Percentiles rank a stretch among this genome's conserved stretches.
These are phyloP conservation scores for Aricia agestis DNA, from an alignment of 1,140 invertebrate species.

Conservation along the genomic window DNA sequence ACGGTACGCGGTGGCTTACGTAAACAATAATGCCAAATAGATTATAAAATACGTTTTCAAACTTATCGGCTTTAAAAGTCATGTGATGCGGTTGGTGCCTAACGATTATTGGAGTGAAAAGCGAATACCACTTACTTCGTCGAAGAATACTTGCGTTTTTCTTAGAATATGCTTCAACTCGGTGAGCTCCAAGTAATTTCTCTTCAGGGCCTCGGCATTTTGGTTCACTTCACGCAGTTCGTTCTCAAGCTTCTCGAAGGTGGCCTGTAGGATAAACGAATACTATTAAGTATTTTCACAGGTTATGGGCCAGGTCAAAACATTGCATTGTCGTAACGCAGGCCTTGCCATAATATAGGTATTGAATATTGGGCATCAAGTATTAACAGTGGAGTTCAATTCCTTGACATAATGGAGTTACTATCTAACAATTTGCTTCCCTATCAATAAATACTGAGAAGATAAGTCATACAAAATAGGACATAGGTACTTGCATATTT, in stretches of 20 bases:
- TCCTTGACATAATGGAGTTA: too few species aligned
- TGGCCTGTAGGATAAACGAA: conserved; percentile 80
- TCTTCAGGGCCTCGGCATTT: conserved; percentile 97
- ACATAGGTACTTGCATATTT: too few species aligned
- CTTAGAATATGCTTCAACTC: conserved; percentile 97
- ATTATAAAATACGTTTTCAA: conserved; percentile 29
- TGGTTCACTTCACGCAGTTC: conserved; percentile 98
- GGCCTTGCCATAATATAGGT: too few species aligned
- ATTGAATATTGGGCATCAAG: too few species aligned
- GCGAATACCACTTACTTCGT: conserved; percentile 86
- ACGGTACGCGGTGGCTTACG: conserved; percentile 32
- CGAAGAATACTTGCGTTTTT: conserved; percentile 98
- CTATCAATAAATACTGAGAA: too few species aligned
- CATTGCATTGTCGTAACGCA: too few species aligned
- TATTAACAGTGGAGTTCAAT: too few species aligned
- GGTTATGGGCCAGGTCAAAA: too few species aligned
- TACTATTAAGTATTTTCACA: neutral
- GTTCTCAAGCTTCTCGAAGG: conserved; percentile 96
- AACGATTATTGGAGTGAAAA: conserved; percentile 7
- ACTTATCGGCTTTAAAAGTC: conserved; percentile 34
- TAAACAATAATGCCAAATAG: conserved; percentile 33
- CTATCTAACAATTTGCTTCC: too few species aligned
- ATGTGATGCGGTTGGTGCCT: conserved; percentile 27
- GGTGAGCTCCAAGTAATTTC: conserved; percentile 96
- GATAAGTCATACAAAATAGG: too few species aligned